These are phyloP conservation scores for Carettochelys insculpta DNA, from an alignment of 2,113 vertebrate genomes.

Conservation along the genomic window DNA sequence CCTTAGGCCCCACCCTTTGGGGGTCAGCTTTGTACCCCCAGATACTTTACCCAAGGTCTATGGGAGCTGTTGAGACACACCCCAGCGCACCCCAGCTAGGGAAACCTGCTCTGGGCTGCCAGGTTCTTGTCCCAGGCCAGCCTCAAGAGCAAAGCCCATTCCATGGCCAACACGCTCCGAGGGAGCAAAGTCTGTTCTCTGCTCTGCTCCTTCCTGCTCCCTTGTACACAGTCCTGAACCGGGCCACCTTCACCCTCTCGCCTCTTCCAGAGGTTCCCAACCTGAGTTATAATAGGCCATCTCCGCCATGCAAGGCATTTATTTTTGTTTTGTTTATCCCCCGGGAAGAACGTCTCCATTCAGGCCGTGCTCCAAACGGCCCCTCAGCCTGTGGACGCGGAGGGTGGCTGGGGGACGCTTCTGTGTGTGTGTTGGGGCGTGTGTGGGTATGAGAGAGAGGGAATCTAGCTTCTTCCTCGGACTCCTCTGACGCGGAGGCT, in stretches of 20 bases:
- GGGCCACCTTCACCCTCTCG: neutral
- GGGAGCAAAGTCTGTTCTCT: neutral
- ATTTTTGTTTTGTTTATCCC: too few species aligned
- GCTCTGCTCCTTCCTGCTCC: neutral
- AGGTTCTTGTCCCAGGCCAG: neutral
- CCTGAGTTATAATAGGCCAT: neutral
- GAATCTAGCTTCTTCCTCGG: neutral
- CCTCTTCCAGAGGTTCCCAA: neutral
- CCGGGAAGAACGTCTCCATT: neutral
- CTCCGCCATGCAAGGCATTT: neutral
- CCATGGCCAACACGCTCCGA: neutral
- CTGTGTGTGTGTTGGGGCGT: neutral
- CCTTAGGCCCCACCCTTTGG: too few species aligned
- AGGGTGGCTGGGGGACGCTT: neutral
- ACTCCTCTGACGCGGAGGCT: neutral
- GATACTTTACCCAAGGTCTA: too few species aligned
- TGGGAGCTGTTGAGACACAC: too few species aligned
- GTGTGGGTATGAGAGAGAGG: neutral
- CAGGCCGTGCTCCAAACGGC: neutral
- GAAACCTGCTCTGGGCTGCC: neutral
- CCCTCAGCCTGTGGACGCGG: neutral
- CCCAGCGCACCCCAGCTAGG: too few species aligned
- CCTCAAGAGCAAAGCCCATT: neutral
- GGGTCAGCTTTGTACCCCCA: too few species aligned
- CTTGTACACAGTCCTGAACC: fast-evolving